These are phyloP conservation scores for Gyrodactylus salaris DNA, from an alignment of 1,140 invertebrate species.

Conservation along the genomic window DNA sequence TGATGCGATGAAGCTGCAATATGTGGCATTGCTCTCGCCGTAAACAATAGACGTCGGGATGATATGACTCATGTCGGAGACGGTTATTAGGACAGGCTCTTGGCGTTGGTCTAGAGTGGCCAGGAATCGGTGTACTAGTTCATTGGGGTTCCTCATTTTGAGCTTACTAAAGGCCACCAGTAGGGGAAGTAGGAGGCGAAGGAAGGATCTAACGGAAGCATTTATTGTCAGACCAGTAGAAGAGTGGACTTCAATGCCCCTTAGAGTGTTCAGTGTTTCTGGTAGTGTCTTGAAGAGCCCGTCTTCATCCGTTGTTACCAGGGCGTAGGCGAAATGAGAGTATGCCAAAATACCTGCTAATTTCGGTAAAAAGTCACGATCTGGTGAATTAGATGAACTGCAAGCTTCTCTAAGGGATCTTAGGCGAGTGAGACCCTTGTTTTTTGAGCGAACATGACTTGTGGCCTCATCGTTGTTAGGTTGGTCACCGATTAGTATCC, in stretches of 20 bases:
- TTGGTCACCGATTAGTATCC: neutral
- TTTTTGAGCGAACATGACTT: neutral
- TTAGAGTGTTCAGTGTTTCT: neutral
- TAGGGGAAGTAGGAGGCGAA: neutral
- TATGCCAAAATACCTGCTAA: neutral
- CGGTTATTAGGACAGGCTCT: neutral
- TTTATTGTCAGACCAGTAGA: neutral
- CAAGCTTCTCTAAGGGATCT: too few species aligned
- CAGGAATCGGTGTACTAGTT: neutral
- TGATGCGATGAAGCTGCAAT: neutral
- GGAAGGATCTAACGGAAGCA: neutral
- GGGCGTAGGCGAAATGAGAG: neutral
- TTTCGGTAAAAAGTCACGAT: neutral
- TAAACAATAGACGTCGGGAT: too few species aligned
- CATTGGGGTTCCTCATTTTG: neutral
- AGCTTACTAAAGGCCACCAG: neutral
- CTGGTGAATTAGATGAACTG: too few species aligned
- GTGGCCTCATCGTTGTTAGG: neutral
- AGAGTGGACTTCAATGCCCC: neutral
- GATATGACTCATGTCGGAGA: neutral
- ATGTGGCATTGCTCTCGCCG: neutral
- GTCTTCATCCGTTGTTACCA: neutral
- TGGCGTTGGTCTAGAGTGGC: neutral
- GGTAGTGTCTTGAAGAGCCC: neutral
- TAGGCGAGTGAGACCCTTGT: neutral